Conservation (phyloP, 2,888 invertebrate genomes). For the Malthinus flaveolus region DNA sequence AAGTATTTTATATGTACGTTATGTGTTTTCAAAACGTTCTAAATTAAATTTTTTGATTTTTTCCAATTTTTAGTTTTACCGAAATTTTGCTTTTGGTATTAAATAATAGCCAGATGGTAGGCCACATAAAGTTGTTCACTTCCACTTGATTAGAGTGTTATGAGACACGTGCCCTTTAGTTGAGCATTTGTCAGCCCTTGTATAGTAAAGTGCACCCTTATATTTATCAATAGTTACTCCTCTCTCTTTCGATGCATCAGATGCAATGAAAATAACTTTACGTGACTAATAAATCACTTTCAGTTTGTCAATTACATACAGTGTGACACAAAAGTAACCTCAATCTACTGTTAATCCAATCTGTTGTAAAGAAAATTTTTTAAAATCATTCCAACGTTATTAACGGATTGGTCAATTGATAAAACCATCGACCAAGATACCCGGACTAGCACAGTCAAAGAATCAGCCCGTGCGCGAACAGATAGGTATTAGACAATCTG, state of each 20-base stretch:
- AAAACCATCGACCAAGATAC: too few relatives aligned
- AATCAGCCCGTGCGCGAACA: too few relatives aligned
- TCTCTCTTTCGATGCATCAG: background rate
- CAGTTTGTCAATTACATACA: too few relatives aligned
- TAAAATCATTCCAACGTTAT: too few relatives aligned
- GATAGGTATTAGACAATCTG: too few relatives aligned
- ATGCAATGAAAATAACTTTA: background rate
- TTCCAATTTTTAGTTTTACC: too few relatives aligned
- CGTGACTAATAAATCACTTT: conserved; percentile 2
- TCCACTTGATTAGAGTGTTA: conserved; percentile 41
- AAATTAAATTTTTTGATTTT: background rate
- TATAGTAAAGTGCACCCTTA: conserved; percentile 10
- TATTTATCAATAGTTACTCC: background rate
- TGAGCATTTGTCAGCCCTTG: conserved; percentile 41
- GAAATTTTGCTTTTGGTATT: conserved; percentile 12
- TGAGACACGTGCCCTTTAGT: conserved; percentile 38
- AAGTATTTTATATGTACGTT: conserved; percentile 16
- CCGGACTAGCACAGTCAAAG: too few relatives aligned
- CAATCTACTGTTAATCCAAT: too few relatives aligned
- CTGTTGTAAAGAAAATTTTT: too few relatives aligned
- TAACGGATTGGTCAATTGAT: too few relatives aligned
- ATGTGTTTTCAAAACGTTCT: background rate
- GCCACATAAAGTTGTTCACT: conserved; percentile 30
- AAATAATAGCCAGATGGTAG: conserved; percentile 33
- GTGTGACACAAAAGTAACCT: too few relatives aligned